A percentile compares a stretch with the other conserved stretches of the same genome.
Conservation (phyloP, 2,888 invertebrate species). For the Nemotelus pantherinus region DNA sequence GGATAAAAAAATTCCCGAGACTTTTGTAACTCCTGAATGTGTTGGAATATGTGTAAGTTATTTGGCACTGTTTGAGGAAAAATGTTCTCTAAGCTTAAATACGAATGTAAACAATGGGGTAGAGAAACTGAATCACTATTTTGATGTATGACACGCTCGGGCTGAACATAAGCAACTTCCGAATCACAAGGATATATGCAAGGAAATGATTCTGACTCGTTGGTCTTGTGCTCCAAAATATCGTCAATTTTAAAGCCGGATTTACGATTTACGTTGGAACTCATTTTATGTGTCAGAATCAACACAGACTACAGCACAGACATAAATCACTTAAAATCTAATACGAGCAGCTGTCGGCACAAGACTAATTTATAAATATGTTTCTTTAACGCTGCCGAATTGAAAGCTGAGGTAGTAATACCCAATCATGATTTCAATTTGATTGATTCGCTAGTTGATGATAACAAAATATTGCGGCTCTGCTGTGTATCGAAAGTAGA, state of each 20-base stretch:
- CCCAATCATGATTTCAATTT: constrained; percentile 33
- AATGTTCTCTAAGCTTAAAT: too few relatives aligned
- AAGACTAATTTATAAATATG: constrained; percentile 20
- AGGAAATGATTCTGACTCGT: too few relatives aligned
- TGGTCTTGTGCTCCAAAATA: constrained; percentile 31
- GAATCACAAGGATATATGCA: too few relatives aligned
- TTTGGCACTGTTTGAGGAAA: too few relatives aligned
- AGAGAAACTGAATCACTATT: background rate
- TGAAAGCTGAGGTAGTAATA: constrained; percentile 17
- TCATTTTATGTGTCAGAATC: background rate
- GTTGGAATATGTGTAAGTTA: too few relatives aligned
- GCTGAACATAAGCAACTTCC: too few relatives aligned
- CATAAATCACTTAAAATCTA: background rate
- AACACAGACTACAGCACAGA: too few relatives aligned
- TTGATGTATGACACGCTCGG: too few relatives aligned
- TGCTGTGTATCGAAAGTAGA: too few relatives aligned
- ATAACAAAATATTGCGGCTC: background rate
- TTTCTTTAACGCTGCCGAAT: constrained; percentile 12
- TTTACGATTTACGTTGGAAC: constrained; percentile 6
- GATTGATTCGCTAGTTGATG: constrained; percentile 34
- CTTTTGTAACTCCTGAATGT: too few relatives aligned
- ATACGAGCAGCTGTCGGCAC: background rate
- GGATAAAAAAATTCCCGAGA: too few relatives aligned
- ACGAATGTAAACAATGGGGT: too few relatives aligned
- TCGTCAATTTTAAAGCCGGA: constrained; percentile 41